Evolutionary conservation across 2,888 invertebrate genomes (phyloP).

Genomic region (Arrhopalites spinosus): DNA sequence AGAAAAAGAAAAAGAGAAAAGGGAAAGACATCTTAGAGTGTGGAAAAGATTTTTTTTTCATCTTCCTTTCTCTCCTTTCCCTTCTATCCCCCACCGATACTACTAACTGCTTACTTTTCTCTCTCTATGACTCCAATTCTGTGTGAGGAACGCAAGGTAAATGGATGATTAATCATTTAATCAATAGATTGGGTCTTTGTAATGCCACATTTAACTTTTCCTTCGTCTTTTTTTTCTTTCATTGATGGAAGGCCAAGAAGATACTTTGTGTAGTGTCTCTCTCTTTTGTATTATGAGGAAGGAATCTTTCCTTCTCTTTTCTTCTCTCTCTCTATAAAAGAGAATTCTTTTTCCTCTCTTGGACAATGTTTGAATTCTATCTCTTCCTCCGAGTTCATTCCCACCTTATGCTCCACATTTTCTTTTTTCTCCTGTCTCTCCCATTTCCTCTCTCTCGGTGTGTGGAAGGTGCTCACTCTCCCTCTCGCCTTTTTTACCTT

Average conservation of each 20-base stretch:
- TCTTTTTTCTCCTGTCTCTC: neutral
- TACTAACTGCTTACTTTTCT: neutral
- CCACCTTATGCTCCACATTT: neutral
- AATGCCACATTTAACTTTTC: slow-evolving; percentile 6
- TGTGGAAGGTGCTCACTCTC: neutral
- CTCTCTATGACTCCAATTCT: too few relatives aligned
- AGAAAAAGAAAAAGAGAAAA: neutral
- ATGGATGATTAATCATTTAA: slow-evolving; percentile 54
- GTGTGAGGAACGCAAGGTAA: slow-evolving; percentile 35
- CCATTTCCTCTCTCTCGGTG: neutral
- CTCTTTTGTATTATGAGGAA: neutral
- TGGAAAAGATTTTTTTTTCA: neutral
- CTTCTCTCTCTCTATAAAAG: neutral
- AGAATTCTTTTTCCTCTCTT: too few relatives aligned
- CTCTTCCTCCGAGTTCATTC: too few relatives aligned
- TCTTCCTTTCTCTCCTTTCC: neutral
- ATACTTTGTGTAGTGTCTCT: neutral
- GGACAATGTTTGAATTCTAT: too few relatives aligned
- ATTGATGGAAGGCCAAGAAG: neutral
- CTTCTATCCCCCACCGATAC: neutral
- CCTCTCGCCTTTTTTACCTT: neutral
- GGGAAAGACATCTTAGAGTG: neutral
- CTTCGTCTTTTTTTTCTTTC: neutral
- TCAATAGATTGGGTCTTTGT: slow-evolving; percentile 41
- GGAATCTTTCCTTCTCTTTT: neutral